These are phyloP conservation scores for Porphyrio hochstetteri DNA, from an alignment of 2,113 vertebrate species.

Conservation along the genomic window DNA sequence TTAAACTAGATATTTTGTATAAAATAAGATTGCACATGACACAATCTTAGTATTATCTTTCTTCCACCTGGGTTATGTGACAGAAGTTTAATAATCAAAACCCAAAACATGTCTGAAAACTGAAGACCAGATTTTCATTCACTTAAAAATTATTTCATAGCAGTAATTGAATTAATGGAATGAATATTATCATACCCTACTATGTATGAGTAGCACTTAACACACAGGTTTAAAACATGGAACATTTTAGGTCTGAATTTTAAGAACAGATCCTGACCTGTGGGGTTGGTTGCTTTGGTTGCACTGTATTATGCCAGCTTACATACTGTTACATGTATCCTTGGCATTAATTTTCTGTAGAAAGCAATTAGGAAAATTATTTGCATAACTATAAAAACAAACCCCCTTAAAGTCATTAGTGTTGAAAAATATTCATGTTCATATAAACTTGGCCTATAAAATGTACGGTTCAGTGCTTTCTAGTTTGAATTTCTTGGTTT, in stretches of 20 bases:
- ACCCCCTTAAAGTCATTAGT: not conserved
- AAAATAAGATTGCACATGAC: not conserved
- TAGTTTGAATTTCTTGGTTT: not conserved
- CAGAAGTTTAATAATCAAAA: not conserved
- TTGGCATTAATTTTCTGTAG: not conserved
- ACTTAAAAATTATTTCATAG: not conserved
- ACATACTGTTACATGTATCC: not conserved
- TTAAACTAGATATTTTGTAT: not conserved
- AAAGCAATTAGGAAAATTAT: not conserved
- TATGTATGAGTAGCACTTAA: not conserved
- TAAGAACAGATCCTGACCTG: not conserved
- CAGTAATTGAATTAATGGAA: not conserved
- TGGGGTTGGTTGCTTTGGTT: not conserved
- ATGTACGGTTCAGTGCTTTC: not conserved
- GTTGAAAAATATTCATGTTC: not conserved
- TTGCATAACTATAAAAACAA: conserved; percentile 22
- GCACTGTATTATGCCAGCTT: not conserved
- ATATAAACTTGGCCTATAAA: not conserved
- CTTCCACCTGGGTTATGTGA: not conserved
- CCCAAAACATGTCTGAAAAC: not conserved
- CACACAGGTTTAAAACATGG: not conserved
- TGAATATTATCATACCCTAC: not conserved
- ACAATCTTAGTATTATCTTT: not conserved
- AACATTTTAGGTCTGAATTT: not conserved
- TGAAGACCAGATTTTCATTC: not conserved